Evolutionary conservation across 2,113 vertebrate species (phyloP).

Genomic region (Edolisoma coerulescens): DNA sequence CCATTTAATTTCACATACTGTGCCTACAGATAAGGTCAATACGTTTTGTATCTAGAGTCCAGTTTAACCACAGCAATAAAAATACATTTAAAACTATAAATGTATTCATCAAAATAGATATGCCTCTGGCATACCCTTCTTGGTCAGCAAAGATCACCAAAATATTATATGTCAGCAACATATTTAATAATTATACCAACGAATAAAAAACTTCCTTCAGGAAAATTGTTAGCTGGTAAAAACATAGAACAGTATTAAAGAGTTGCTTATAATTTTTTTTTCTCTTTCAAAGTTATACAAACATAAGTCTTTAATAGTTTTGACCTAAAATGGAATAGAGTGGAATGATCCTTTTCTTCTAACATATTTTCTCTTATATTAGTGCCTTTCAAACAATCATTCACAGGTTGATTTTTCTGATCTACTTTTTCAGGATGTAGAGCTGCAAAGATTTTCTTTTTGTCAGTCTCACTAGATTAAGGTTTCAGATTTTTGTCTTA

Average conservation of each 20-base stretch:
- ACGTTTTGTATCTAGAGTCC: background rate
- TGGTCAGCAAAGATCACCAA: background rate
- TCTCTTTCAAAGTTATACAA: background rate
- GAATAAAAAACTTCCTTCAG: background rate
- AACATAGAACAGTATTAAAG: background rate
- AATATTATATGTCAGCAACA: background rate
- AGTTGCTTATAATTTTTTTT: background rate
- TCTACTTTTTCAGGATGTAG: background rate
- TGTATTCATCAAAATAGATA: background rate
- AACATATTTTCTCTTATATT: background rate
- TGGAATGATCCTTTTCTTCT: background rate
- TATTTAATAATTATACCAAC: background rate
- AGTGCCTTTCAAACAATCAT: background rate
- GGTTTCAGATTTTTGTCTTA: background rate
- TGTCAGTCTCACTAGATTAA: background rate
- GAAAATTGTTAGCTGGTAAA: background rate
- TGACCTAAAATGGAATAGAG: background rate
- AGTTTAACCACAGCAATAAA: background rate
- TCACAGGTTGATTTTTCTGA: background rate
- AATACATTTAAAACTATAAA: background rate
- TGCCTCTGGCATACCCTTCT: background rate
- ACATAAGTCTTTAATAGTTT: background rate
- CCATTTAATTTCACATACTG: background rate
- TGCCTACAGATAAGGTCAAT: background rate
- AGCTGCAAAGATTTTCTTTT: background rate